Base-by-base conservation (phyloP, 2,888 invertebrate genomes). In the Lithophane leautieri region DNA sequence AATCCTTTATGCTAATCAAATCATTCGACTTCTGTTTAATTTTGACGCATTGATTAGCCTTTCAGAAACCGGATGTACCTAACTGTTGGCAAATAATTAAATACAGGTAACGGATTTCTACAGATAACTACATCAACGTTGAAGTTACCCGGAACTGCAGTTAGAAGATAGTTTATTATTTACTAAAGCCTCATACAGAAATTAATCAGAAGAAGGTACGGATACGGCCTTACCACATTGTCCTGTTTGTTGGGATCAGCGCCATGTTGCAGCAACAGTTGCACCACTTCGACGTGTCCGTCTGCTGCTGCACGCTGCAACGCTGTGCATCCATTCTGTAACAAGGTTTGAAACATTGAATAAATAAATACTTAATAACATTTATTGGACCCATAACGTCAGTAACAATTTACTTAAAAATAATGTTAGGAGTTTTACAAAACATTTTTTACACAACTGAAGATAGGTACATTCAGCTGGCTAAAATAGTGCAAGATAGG, bases 251-350 rank as follows among this genome's bases (percentile, higher is more conserved):
- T 98, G 86, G 99, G 97, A 83, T 98, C 97, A 22, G 99, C 98
- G 71, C 98, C 98, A 92, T 98, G 98, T 90, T 99, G 98, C 90
- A 99, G 95, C 77, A 99, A 94, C 89, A 98, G 97, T 80, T 97
- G 97, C 77, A 98, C 98, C 58, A 98, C 97, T 87, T 99, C 99
- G 69, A 98, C 97, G 94, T 99, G 98, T 0, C 99, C 99, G 92
- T 98, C 99, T 86, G 99, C 99, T 6, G 99, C 97, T 16, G 99
- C 99, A 93, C 98, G 98, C 91, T 99, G 97, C 84, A 99, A 93
- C 9, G 99, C 98, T 67, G 98, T 98, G 98, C 99, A 99, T 84
- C 98, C 98, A 94, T 99, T 96, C 97, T 97, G 94, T 7, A 93
- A 93, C 68, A 82, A 83, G 28, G 75, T 50, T 71, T 62, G 69